Base-by-base conservation (phyloP, 1,140 invertebrate genomes). In the Drosophila mauritiana region DNA sequence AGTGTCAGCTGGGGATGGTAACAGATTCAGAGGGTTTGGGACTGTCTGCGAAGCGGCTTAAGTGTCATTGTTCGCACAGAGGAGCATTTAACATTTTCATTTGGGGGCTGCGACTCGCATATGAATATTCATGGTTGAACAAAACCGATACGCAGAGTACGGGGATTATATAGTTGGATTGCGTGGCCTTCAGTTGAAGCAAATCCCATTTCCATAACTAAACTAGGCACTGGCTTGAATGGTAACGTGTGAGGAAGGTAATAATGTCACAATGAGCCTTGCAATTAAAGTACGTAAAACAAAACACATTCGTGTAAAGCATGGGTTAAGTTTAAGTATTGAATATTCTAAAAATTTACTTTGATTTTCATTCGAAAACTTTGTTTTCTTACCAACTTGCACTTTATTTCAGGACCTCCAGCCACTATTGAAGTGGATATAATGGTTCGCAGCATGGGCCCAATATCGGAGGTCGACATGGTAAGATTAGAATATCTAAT, bases 381-480 rank as follows among this genome's bases (percentile, higher is more conserved):
- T 27, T 27, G 6, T 27, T 27, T 27, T 6, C 0, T 1, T 31
- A 31, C 31, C 8, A 31, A 8, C 27, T 31, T 31, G 3, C 31
- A 31, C 31, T 31, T 31, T 20, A 54, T 77, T 92, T 92, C 85
- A 96, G 96, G 96, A 39, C 94, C 95, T 1, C 96, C 97, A 6
- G 95, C 96, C 27, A 93, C 95, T 1, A 95, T 98, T n/a, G 96
- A 97, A 88, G 96, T 97, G 11, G 96, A 97, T 91, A 96, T 98
- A 43, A 95, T 97, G 94, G 96, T 98, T 2, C 93, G 97, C 65
- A 97, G 96, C 78, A 97, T 98, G 96, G 97, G 97, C 36, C 97
- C 97, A 22, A 97, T 98, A 72, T 97, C 96, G 1, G 97, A 97
- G 93, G 95, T 97, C 37, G 96, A 97, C 78, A 97, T 97, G 96